Percentiles rank a stretch among this genome's conserved stretches.
phyloP scores from a whole-genome alignment of 2,797 vertebrate genomes.

The Avahi laniger region DNA sequence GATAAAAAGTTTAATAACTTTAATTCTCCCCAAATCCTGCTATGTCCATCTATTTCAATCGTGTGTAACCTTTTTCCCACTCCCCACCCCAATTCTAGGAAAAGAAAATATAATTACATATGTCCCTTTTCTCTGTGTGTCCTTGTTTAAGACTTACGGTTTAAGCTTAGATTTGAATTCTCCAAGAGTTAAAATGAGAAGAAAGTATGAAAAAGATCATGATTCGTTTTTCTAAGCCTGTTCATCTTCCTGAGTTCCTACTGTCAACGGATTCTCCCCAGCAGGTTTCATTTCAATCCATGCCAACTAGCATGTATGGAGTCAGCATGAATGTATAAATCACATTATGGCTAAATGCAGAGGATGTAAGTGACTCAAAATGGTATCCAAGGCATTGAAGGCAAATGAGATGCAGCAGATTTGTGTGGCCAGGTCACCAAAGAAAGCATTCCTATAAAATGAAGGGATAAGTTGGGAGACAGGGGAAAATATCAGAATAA shows the following conservation, averaged over 20 bases:
- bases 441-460: neutral
- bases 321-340: constrained; percentile 23
- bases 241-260: constrained; percentile 58
- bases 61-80: neutral
- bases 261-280: constrained; percentile 52
- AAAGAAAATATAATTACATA: neutral
- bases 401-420: neutral
- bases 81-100: neutral
- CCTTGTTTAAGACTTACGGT: neutral
- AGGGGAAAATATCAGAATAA: neutral
- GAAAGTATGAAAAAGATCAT: neutral
- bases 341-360: neutral
- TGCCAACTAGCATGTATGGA: constrained; percentile 48
- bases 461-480: neutral
- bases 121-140: neutral
- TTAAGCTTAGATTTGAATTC: neutral
- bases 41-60: neutral
- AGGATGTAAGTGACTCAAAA: neutral
- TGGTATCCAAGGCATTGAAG: neutral
- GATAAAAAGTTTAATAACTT: neutral
- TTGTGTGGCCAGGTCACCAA: neutral
- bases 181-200: constrained; percentile 6
- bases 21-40: neutral
- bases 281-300: constrained; percentile 32
- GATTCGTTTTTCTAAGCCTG: constrained; percentile 10